Evolutionary conservation across 2,888 invertebrate genomes (phyloP).

Genomic region (Cyclophora albipunctata): DNA sequence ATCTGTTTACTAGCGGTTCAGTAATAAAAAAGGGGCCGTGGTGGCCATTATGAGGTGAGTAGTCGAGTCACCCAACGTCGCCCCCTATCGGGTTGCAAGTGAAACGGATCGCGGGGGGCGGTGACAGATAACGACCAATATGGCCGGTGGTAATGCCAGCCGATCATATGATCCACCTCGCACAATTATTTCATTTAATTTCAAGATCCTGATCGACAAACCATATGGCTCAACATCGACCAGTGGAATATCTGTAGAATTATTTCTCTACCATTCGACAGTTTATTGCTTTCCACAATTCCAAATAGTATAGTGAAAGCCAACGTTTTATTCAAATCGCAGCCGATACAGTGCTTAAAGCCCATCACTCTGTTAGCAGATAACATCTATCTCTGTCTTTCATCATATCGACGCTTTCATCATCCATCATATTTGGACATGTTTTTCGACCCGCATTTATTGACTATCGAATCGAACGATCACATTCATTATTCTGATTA

Average conservation of each 20-base stretch:
- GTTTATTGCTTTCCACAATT: too few relatives aligned
- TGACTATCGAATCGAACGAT: conserved; percentile 60
- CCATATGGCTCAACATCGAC: too few relatives aligned
- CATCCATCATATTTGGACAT: conserved; percentile 69
- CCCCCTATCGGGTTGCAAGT: conserved; percentile 75
- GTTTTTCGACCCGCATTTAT: conserved; percentile 66
- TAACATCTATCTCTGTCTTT: conserved; percentile 50
- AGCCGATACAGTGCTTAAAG: too few relatives aligned
- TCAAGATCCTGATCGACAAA: background rate
- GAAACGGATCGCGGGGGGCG: conserved; percentile 70
- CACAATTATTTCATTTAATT: conserved; percentile 17
- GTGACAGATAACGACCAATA: conserved; percentile 70
- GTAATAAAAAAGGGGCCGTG: conserved; percentile 73
- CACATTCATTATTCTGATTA: conserved; percentile 62
- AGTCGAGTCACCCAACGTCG: conserved; percentile 56
- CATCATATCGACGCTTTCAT: conserved; percentile 55
- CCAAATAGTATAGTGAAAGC: too few relatives aligned
- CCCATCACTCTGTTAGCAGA: conserved; percentile 32
- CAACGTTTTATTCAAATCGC: too few relatives aligned
- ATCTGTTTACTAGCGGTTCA: conserved; percentile 76
- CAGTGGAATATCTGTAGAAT: too few relatives aligned
- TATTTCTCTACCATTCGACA: too few relatives aligned
- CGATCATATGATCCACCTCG: conserved; percentile 37
- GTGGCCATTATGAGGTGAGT: conserved; percentile 67
- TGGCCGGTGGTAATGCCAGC: conserved; percentile 58